phyloP scores from a whole-genome alignment of 2,113 vertebrate genomes.

The Pitta sordida region DNA sequence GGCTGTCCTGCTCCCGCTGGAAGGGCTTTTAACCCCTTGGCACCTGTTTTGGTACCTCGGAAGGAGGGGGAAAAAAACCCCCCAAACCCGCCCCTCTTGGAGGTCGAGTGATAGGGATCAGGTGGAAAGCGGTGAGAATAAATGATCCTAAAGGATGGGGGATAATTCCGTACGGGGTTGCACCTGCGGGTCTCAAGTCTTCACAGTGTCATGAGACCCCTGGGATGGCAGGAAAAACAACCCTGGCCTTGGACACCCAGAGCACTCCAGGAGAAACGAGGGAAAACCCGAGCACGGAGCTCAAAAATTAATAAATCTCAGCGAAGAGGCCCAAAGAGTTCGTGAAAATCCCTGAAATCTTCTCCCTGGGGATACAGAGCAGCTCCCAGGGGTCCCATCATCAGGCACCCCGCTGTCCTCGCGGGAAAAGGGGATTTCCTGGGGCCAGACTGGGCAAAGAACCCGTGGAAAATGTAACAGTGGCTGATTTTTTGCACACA shows the following conservation, averaged over 20 bases:
- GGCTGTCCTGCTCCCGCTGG: not conserved
- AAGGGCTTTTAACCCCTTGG: not conserved
- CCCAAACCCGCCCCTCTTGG: not conserved
- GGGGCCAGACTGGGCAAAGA: not conserved
- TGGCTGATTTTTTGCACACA: no score
- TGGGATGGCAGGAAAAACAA: fast-evolving
- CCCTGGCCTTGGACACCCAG: not conserved
- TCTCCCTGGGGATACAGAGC: not conserved
- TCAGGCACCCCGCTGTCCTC: fast-evolving
- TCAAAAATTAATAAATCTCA: not conserved
- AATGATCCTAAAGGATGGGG: not conserved
- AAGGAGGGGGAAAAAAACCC: not conserved
- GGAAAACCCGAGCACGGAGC: not conserved
- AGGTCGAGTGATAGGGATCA: not conserved
- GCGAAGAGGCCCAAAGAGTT: not conserved
- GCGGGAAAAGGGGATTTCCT: not conserved
- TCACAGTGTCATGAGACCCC: fast-evolving
- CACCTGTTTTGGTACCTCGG: not conserved
- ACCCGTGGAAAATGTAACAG: not conserved
- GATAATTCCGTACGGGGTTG: fast-evolving
- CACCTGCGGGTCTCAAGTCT: not conserved
- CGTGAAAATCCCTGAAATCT: not conserved
- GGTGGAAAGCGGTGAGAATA: not conserved
- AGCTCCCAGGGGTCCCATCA: not conserved
- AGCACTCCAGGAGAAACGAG: not conserved